Evolutionary conservation across 2,797 vertebrate species (phyloP).

Genomic region (Pygocentrus nattereri): DNA sequence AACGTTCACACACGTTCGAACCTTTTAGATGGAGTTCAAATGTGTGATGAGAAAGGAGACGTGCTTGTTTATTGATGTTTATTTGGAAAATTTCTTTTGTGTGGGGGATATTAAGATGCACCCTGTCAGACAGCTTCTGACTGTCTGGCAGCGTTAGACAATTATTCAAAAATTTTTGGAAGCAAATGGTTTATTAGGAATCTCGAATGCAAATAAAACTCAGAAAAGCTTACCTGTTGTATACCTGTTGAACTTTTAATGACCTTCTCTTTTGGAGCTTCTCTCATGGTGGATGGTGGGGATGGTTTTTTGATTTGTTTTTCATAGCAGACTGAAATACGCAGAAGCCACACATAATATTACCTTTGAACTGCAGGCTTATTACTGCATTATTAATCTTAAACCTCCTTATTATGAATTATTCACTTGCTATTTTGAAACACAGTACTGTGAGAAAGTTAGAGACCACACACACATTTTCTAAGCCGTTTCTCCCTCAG

Average conservation of each 20-base stretch:
- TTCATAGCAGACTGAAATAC: no score
- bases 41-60: neutral
- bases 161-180: constrained; percentile 11
- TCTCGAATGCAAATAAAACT: constrained; percentile 1
- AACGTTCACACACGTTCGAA: neutral
- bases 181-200: neutral
- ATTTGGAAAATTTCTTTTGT: neutral
- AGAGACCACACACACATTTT: no score
- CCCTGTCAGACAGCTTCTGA: neutral
- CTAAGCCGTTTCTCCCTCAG: no score
- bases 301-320: no score
- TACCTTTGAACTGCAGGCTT: no score
- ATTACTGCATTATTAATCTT: no score
- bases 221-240: neutral
- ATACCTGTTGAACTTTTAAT: neutral
- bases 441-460: no score
- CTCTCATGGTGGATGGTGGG: no score
- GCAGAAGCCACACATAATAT: no score
- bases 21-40: neutral
- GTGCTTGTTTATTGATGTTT: constrained; percentile 11
- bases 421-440: no score
- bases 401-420: no score
- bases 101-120: neutral
- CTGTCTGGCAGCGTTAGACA: neutral
- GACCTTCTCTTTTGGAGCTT: no score